Base-by-base conservation (phyloP, 2,888 invertebrate species). In the Pegoplata infirma region DNA sequence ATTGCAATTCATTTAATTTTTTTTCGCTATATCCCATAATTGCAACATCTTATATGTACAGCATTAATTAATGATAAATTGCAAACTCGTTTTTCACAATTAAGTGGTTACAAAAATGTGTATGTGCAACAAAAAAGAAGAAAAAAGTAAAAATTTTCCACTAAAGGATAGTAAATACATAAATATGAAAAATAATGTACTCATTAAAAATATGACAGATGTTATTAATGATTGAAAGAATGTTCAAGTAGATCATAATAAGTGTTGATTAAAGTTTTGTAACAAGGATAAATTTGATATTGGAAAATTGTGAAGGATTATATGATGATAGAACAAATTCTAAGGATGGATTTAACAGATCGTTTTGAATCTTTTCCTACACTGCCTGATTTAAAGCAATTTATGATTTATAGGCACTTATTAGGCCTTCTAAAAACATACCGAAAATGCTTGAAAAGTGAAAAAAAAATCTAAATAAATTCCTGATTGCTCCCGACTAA, bases 11-110 rank as follows among this genome's bases (percentile, higher is more conserved):
- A 21, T 59, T 51, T 32, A 58, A 51, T 51, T 51, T 51, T 51
- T 53, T 47, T 61, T 55, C n/a, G n/a, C n/a, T n/a, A n/a, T n/a
- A 44, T 28, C 49, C 47, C 66, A 72, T 67, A 63, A 63, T 72
- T 63, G 47, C 72, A 71, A 71, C 66, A 51, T 63, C 63, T 63
- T 63, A 19, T 49, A n/a, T n/a, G n/a, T n/a, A 32, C 10, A 21
- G 19, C 44, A 73, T 73, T 77, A 73, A 72, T 77, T 77, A 68
- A 77, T 51, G 63, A 72, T 73, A 46, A 73, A 77, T 63, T 73
- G 61, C 47, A 47, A 73, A 49, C 32, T 72, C 51, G 64, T 71
- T 71, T 71, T 76, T 56, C 19, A 36, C 55, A 59, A 63, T 63
- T 63, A 73, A 73, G 56, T 46, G 49, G 49, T 61, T 63, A 63